Conservation (phyloP, 1,140 invertebrate genomes). For the Drosophila erecta region DNA sequence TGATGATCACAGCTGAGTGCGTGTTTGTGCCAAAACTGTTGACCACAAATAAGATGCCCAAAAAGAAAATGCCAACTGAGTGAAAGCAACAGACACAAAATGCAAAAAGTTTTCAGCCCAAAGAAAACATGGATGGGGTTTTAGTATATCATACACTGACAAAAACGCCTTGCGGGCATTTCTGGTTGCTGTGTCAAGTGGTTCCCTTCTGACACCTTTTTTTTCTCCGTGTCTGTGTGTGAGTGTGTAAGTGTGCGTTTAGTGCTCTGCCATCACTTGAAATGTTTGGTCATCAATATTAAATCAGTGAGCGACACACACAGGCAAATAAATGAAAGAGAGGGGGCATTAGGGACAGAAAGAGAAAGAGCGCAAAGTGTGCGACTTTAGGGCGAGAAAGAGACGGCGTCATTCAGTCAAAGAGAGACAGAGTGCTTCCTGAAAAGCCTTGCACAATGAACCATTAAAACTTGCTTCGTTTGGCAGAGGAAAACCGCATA, state of each 20-base stretch:
- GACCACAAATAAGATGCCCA: slow-evolving; percentile 45
- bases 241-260: slow-evolving; percentile 36
- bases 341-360: neutral
- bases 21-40: slow-evolving; percentile 37
- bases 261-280: slow-evolving; percentile 66
- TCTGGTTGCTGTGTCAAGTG: too few species aligned
- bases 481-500: slow-evolving; percentile 40
- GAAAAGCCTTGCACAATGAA: slow-evolving; percentile 72
- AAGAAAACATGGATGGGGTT: too few species aligned
- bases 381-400: neutral
- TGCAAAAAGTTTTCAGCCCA: slow-evolving; percentile 48
- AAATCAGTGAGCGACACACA: slow-evolving; percentile 67
- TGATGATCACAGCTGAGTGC: slow-evolving; percentile 26
- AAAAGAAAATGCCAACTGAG: slow-evolving; percentile 19
- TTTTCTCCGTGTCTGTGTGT: slow-evolving; percentile 6
- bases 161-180: neutral
- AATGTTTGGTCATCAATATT: slow-evolving; percentile 81
- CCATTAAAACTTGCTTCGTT: slow-evolving; percentile 79
- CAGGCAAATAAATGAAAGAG: slow-evolving; percentile 6
- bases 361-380: neutral
- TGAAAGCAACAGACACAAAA: slow-evolving; percentile 28
- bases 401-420: neutral
- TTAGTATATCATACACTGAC: neutral
- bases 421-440: slow-evolving; percentile 5
- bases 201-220: too few species aligned